Conservation (phyloP, 1,140 invertebrate species). For the Neodiprion virginianus region DNA sequence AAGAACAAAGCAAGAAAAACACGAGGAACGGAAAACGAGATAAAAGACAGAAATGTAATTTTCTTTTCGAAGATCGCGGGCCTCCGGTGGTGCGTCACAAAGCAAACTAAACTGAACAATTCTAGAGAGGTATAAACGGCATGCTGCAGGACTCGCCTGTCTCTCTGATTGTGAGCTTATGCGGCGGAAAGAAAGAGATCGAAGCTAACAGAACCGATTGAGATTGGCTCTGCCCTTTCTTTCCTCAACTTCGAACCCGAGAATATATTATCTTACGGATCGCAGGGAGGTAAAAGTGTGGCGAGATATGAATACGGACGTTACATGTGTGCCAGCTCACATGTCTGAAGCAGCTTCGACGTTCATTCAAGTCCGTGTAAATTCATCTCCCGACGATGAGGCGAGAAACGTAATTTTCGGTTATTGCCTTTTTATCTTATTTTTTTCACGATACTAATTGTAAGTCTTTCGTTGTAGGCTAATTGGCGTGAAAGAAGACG, state of each 20-base stretch:
- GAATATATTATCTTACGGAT: background rate
- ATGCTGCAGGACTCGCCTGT: constrained; percentile 30
- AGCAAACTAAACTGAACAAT: constrained; percentile 37
- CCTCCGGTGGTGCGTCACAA: constrained; percentile 23
- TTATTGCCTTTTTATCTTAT: too few species aligned
- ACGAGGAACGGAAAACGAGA: background rate
- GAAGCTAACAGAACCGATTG: constrained; percentile 51
- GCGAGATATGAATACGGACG: too few species aligned
- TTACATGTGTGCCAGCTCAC: too few species aligned
- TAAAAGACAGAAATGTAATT: constrained; percentile 7
- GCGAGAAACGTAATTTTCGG: too few species aligned
- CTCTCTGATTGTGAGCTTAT: background rate
- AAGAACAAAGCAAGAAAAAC: background rate
- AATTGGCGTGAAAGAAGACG: too few species aligned
- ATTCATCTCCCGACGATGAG: too few species aligned
- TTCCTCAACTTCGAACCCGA: background rate
- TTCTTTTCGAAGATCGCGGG: background rate
- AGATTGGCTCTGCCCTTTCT: constrained; percentile 40
- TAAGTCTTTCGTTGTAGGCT: too few species aligned
- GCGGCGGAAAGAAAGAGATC: constrained; percentile 30
- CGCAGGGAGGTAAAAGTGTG: background rate
- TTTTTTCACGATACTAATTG: too few species aligned
- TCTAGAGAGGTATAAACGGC: constrained; percentile 31
- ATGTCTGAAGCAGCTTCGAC: background rate
- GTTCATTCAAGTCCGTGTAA: too few species aligned